phyloP scores from a whole-genome alignment of 1,140 invertebrate species.

The Drosophila kanapiae region DNA sequence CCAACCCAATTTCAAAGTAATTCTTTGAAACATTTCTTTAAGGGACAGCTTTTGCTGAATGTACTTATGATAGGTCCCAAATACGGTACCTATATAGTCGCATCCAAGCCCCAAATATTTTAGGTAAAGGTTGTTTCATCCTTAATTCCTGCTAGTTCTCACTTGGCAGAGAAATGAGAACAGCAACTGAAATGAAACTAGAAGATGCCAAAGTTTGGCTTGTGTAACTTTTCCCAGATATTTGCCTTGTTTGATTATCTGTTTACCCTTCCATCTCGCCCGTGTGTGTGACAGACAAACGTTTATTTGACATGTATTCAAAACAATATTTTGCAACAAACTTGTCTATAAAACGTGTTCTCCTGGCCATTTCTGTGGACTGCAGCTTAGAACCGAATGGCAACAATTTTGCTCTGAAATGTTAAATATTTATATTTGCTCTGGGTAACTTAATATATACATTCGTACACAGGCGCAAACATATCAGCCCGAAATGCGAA shows the following conservation, averaged over 20 bases:
- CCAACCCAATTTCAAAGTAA: too few relatives aligned
- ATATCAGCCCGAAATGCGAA: constrained; percentile 36
- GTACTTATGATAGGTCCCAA: too few relatives aligned
- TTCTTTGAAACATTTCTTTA: too few relatives aligned
- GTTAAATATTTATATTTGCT: constrained; percentile 75
- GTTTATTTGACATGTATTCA: constrained; percentile 68
- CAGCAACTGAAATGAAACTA: constrained; percentile 30
- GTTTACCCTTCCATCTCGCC: constrained; percentile 44
- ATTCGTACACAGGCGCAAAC: constrained; percentile 26
- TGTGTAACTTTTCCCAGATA: constrained; percentile 57
- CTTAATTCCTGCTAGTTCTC: constrained; percentile 1
- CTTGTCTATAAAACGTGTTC: constrained; percentile 50
- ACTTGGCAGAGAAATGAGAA: constrained; percentile 39
- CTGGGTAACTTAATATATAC: constrained; percentile 50
- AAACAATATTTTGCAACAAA: constrained; percentile 59
- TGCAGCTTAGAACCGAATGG: constrained; percentile 48
- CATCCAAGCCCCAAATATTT: not conserved
- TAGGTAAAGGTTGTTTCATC: constrained; percentile 20
- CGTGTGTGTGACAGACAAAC: constrained; percentile 44
- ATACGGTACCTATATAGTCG: not conserved
- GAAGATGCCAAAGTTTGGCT: constrained; percentile 64
- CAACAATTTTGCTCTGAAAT: constrained; percentile 62
- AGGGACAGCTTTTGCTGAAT: too few relatives aligned
- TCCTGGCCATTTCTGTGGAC: constrained; percentile 40
- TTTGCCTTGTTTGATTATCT: constrained; percentile 75